Evolutionary conservation across 2,113 vertebrate genomes (phyloP), one percentile per base, ranked within the genome.

Genomic region (Catharus fuscescens): DNA sequence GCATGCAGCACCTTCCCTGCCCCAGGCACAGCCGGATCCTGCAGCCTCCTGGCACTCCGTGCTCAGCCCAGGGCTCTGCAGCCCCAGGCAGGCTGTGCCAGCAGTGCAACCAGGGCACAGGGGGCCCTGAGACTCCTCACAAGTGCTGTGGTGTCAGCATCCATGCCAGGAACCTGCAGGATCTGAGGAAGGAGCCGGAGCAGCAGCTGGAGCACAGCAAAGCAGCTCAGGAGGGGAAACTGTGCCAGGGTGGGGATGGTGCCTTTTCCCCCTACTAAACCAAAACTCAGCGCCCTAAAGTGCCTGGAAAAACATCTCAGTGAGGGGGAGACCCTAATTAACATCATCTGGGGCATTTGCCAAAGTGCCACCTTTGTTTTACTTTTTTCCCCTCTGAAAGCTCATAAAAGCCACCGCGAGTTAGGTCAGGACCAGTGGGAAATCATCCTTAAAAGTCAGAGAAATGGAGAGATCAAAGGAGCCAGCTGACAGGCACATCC

Each of bases 1-100:
- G 28, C 52, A 59, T 1, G 25, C 70, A 38, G 13, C 4, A 2
- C 1, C 0, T 18, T 3, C 3, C 53, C 72, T 28, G 40, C 52
- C 3, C 3, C 12, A 6, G 21, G 0, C 2, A 45, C 34, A 18
- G 21, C 61, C 16, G 77, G 67, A 7, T 47, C 29, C 73, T 23
- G 45, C 64, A 60, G 45, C 36, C 32, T 18, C 15, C 26, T 21
- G 57, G 3, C 3, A 0, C 4, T 4, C 9, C 8, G 1, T 1
- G 16, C 44, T 25, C 53, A 6, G 34, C 47, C 16, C 8, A 0
- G 0, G 6, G 65, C 81, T 53, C 72, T 23, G 50, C 15, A 2
- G 79, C 52, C 59, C 44, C 38, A 9, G 38, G 8, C 48, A 25
- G 44, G 16, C 50, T 34, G 28, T 18, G 34, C 76, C 32, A 66